Evolutionary conservation across 2,888 invertebrate species (phyloP), one percentile per base, ranked within the genome.

Genomic region (Netelia fuscicornis): DNA sequence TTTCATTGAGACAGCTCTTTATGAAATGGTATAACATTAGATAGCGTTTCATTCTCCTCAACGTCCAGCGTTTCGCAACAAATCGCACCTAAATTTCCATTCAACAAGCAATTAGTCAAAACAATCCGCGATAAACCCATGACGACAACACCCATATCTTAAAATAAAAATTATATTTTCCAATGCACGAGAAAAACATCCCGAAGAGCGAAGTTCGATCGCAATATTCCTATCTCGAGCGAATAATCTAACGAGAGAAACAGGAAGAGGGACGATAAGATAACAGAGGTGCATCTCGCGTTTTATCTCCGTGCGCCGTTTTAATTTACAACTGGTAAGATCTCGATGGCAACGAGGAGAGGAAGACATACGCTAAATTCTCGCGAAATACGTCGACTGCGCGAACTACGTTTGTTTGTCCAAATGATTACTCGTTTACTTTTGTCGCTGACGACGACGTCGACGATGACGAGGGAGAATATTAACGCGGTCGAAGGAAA

Each of bases 261-360:
- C 76, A 76, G 75, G 70, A 76, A 81, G 64, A 81, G 80, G 42
- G 44, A 23, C 62, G 79, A 78, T 70, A 75, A 76, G 80, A 84
- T 81, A 84, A 76, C 76, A 60, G 60, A 71, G 72, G 54, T 76
- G 71, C 70, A 67, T 67, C 72, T 67, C 9, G 52, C 58, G 17
- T 65, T 83, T 70, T 30, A 30, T 54, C 42, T 54, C 44, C 44
- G 23, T 30, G 42, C 56, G 13, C 13, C 62, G 42, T 75, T 70
- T 30, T 70, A 76, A 81, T 81, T 76, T 81, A 70, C 62, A 76
- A 81, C 62, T 74, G 48, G 48, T 25, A 62, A 80, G 67, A 74
- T 62, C 44, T 42, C 25, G 54, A 56, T 76, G 81, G 42, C 60
- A 5, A 70, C 42, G 30, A 76, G 2, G 56, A 70, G 70, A 48